phyloP scores from a whole-genome alignment of 1,140 invertebrate genomes.

The Microplitis demolitor region DNA sequence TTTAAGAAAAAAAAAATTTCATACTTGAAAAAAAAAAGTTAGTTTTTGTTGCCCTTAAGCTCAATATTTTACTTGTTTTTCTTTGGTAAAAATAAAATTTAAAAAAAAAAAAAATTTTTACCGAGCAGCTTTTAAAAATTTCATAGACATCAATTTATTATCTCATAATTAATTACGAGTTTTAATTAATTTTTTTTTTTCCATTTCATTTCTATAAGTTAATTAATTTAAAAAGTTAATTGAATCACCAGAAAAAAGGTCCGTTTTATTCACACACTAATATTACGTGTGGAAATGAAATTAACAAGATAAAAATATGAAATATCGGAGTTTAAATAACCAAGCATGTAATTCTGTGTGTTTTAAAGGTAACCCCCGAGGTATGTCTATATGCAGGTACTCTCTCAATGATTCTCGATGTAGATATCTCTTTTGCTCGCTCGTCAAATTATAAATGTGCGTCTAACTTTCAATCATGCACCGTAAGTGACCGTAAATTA shows the following conservation, averaged over 20 bases:
- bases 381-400: conserved; percentile 59
- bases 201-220: too few species aligned
- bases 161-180: too few species aligned
- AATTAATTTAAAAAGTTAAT: too few species aligned
- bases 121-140: too few species aligned
- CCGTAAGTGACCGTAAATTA: conserved; percentile 16
- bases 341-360: conserved; percentile 47
- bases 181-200: too few species aligned
- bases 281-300: neutral
- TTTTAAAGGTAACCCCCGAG: conserved; percentile 59
- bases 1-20: neutral
- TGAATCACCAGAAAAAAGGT: too few species aligned
- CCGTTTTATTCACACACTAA: too few species aligned
- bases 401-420: conserved; percentile 50
- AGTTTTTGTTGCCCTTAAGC: neutral
- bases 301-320: neutral
- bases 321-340: conserved; percentile 38
- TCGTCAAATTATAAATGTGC: conserved; percentile 35
- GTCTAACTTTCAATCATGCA: conserved; percentile 6
- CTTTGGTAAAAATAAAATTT: neutral
- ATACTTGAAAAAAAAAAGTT: neutral
- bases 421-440: conserved; percentile 18
- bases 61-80: neutral
- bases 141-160: too few species aligned
- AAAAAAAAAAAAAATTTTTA: neutral